Evolutionary conservation across 2,888 invertebrate species (phyloP), one percentile per base, ranked within the genome.

Genomic region (Aspidiotus rigidus): DNA sequence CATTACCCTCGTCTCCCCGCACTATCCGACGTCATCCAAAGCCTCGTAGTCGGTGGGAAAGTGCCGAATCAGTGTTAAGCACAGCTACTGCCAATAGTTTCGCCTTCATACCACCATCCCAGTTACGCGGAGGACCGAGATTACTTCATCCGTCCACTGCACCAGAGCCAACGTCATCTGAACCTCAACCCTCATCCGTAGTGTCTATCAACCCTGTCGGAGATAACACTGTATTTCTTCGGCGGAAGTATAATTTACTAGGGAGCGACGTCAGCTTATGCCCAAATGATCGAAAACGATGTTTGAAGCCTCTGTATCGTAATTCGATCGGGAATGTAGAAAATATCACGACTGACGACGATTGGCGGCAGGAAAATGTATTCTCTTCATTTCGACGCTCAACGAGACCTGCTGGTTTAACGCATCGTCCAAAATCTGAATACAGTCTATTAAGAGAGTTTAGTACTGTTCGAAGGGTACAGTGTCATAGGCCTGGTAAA

Each of bases 401-500:
- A 16, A 41, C 40, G 16, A 39, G 15, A 41, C 13, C n/a, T 11
- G 3, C 49, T n/a, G 49, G 2, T 2, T n/a, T 49, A 11, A 49
- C 49, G 17, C 64, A 1, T 41, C 49, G 41, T 40, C 39, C 7
- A 2, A 49, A 39, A 28, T 39, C 55, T 41, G 41, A 10, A 55
- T 41, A 16, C 16, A 10, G 16, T 16, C 10, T 17, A 10, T 57
- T 10, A 2, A 15, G 16, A 57, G 17, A 57, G 49, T n/a, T 49
- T 13, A 11, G 6, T 59, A 7, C 28, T 39, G 39, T 2, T 17
- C 56, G 44, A 42, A 83, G 83, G 7, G 79, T 80, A 5, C 81
- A 80, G 74, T 77, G 80, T 39, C 86, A 89, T 79, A 88, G 89
- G 0, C 87, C 87, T 73, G 89, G 89, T 39, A 89, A 89, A 77